Evolutionary conservation across 2,113 vertebrate genomes (phyloP).

Genomic region (Sprattus sprattus): DNA sequence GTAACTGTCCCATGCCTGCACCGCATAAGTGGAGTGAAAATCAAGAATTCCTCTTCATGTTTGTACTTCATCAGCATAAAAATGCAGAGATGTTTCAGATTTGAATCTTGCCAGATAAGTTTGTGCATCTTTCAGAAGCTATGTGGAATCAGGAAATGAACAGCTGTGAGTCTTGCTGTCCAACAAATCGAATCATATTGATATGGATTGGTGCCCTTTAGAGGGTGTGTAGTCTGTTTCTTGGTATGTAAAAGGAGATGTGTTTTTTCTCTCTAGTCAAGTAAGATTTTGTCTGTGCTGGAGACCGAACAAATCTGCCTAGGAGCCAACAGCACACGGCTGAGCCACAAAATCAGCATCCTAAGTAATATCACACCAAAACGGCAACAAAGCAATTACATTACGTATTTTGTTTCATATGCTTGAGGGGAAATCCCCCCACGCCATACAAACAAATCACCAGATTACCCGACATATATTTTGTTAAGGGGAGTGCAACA

Average conservation of each 20-base stretch:
- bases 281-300: too few species aligned
- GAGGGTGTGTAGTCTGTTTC: too few species aligned
- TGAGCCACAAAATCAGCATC: not conserved
- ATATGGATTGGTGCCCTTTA: too few species aligned
- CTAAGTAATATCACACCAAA: not conserved
- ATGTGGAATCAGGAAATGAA: too few species aligned
- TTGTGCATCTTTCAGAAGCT: too few species aligned
- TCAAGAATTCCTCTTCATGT: not conserved
- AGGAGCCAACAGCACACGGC: not conserved
- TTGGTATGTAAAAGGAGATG: too few species aligned
- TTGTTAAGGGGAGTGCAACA: not conserved
- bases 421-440: not conserved
- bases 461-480: constrained; percentile 27
- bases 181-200: too few species aligned
- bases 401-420: not conserved
- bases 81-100: too few species aligned
- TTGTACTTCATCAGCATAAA: too few species aligned
- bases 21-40: not conserved
- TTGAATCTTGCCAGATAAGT: too few species aligned
- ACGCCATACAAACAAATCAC: constrained; percentile 1
- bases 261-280: too few species aligned
- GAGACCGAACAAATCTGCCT: not conserved
- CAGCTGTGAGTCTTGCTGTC: too few species aligned
- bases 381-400: not conserved
- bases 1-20: not conserved